These are phyloP conservation scores for Hemithea aestivaria DNA, from an alignment of 2,888 invertebrate species.

Conservation along the genomic window DNA sequence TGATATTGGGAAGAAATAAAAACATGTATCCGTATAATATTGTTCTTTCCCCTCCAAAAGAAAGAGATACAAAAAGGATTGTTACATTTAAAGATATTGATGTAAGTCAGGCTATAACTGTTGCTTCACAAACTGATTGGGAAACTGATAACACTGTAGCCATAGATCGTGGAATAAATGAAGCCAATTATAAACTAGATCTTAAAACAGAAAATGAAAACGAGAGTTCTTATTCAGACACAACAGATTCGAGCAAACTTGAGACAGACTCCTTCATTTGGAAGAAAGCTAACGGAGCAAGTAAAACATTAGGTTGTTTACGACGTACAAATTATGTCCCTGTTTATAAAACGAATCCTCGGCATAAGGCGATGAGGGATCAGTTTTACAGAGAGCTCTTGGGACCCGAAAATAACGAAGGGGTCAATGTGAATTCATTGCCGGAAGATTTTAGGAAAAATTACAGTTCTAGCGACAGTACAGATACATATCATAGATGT, in stretches of 20 bases:
- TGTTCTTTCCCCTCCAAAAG: conserved; percentile 56
- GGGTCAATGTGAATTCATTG: conserved; percentile 1
- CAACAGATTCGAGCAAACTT: conserved; percentile 48
- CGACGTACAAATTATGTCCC: conserved; percentile 36
- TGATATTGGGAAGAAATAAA: conserved; percentile 62
- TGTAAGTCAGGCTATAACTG: conserved; percentile 20
- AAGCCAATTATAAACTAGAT: conserved; percentile 3
- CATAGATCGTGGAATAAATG: background rate
- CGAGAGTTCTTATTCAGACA: conserved; percentile 39
- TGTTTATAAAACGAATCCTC: conserved; percentile 41
- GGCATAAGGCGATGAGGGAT: conserved; percentile 39
- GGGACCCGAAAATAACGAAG: conserved; percentile 32
- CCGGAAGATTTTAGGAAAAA: conserved; percentile 15
- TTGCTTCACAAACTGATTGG: conserved; percentile 26
- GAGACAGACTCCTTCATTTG: conserved; percentile 54
- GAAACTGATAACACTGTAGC: conserved; percentile 19
- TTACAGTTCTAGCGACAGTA: conserved; percentile 26
- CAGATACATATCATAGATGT: conserved; percentile 31
- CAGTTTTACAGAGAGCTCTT: conserved; percentile 46
- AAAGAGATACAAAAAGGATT: conserved; percentile 49
- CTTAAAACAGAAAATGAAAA: conserved; percentile 8
- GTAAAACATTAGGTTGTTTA: conserved; percentile 28
- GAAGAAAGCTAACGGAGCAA: conserved; percentile 32
- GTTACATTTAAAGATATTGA: conserved; percentile 55
- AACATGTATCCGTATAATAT: conserved; percentile 68